Evolutionary conservation across 1,140 invertebrate genomes (phyloP).

Genomic region (Chionoecetes opilio): DNA sequence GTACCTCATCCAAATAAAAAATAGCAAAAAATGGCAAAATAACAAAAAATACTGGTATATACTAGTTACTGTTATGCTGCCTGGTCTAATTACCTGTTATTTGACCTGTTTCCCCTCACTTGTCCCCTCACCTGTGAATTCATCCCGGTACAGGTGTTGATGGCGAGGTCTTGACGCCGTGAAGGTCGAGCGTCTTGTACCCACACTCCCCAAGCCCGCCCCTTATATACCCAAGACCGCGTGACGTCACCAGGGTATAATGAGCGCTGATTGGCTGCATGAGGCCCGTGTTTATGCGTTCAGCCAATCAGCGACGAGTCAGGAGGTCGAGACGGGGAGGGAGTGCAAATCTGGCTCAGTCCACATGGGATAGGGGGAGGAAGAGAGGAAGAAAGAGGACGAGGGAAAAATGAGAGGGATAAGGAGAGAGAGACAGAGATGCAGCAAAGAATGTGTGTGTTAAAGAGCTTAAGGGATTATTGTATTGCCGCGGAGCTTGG

Average conservation of each 20-base stretch:
- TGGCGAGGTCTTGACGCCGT: neutral
- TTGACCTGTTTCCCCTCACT: neutral
- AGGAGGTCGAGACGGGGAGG: neutral
- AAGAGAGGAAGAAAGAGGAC: neutral
- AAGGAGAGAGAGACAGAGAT: neutral
- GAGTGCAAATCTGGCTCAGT: neutral
- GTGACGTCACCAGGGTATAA: conserved; percentile 33
- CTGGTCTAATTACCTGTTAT: no score
- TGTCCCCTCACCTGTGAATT: neutral
- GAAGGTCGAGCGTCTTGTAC: neutral
- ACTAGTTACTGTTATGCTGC: no score
- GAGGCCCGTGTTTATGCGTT: neutral
- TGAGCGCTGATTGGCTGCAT: conserved; percentile 33
- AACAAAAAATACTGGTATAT: no score
- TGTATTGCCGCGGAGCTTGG: neutral
- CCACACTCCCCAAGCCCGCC: neutral
- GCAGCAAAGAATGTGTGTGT: neutral
- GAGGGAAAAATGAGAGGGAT: neutral
- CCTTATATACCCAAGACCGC: conserved; percentile 22
- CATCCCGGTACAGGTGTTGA: neutral
- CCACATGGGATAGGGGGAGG: neutral
- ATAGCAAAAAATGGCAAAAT: no score
- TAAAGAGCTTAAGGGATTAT: neutral
- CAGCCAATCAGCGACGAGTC: neutral
- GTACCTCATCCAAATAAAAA: no score